phyloP scores from a whole-genome alignment of 2,888 invertebrate genomes.

The Drosophila barbarae region DNA sequence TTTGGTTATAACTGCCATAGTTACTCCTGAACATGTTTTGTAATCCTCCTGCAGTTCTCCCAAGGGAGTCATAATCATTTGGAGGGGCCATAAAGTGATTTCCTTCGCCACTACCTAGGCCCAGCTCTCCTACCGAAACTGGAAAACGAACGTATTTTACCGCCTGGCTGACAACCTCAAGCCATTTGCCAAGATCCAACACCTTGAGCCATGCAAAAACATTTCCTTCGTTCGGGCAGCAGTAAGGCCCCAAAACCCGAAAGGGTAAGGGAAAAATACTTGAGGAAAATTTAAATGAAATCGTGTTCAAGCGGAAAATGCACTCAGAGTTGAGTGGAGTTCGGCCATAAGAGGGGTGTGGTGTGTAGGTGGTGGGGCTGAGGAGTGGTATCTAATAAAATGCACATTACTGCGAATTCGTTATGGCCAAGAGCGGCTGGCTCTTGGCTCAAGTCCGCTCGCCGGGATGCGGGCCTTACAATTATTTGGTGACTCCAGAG shows the following conservation, averaged over 20 bases:
- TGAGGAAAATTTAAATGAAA: conserved; percentile 65
- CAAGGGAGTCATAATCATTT: conserved; percentile 6
- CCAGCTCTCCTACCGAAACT: conserved; percentile 2
- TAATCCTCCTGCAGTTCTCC: neutral
- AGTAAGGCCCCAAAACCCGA: conserved; percentile 36
- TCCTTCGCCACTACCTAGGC: neutral
- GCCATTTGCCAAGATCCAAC: conserved; percentile 60
- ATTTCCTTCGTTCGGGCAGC: conserved; percentile 52
- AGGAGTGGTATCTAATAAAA: conserved; percentile 61
- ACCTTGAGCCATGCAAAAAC: conserved; percentile 43
- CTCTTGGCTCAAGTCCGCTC: conserved; percentile 14
- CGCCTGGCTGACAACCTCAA: conserved; percentile 48
- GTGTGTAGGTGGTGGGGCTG: neutral
- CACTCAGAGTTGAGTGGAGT: conserved; percentile 49
- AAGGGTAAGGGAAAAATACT: conserved; percentile 51
- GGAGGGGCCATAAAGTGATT: neutral
- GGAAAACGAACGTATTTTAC: conserved; percentile 23
- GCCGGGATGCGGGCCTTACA: conserved; percentile 43
- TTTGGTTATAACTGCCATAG: neutral
- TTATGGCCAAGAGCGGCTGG: conserved; percentile 53
- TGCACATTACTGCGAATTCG: conserved; percentile 71
- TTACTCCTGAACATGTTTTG: neutral
- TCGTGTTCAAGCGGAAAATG: conserved; percentile 71
- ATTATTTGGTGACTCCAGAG: conserved; percentile 44
- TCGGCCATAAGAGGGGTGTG: neutral